A percentile compares a stretch with the other conserved stretches of the same genome.
These are phyloP conservation scores for Colaptes auratus DNA, from an alignment of 2,113 vertebrate species.

Conservation along the genomic window DNA sequence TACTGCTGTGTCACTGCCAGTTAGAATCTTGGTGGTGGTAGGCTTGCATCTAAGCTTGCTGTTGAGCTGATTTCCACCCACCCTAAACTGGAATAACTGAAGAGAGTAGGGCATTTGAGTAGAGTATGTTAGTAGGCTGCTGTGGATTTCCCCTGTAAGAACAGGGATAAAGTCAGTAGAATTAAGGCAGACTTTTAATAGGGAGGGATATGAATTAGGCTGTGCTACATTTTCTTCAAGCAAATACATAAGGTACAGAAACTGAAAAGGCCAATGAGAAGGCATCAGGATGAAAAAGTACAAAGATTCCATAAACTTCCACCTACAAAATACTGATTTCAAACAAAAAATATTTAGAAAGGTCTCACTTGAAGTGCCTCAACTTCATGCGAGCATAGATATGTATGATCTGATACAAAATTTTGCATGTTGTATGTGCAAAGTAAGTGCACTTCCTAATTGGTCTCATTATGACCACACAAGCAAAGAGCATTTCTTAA, in stretches of 20 bases:
- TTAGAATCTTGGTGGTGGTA: neutral
- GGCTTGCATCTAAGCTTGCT: neutral
- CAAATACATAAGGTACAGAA: neutral
- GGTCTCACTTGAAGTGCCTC: neutral
- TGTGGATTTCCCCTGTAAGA: neutral
- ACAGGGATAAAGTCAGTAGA: neutral
- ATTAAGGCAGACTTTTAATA: neutral
- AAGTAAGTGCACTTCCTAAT: fast-evolving
- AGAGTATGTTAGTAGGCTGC: neutral
- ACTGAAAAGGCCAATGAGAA: neutral
- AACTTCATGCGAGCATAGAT: neutral
- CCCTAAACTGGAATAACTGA: neutral
- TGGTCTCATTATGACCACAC: neutral
- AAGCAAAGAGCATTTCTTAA: neutral
- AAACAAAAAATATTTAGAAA: neutral
- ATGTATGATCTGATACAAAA: neutral
- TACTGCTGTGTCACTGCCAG: neutral
- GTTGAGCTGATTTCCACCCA: neutral
- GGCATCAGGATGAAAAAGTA: neutral
- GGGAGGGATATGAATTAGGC: fast-evolving
- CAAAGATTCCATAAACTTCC: neutral
- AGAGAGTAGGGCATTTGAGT: neutral
- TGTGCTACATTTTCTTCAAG: neutral
- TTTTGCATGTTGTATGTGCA: neutral
- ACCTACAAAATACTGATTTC: neutral